Evolutionary conservation across 2,888 invertebrate genomes (phyloP).

Genomic region (Microctonus brassicae): DNA sequence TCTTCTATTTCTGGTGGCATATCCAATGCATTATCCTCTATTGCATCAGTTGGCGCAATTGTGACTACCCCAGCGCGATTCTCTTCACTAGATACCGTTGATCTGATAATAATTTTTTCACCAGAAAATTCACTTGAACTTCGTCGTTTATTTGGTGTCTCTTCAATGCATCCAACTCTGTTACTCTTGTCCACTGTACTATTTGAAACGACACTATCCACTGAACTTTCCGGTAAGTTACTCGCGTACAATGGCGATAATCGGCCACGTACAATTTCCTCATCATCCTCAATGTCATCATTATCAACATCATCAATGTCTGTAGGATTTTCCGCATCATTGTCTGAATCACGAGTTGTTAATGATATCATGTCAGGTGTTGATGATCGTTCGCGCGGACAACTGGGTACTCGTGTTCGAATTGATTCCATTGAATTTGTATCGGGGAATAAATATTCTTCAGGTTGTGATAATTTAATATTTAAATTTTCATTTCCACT

Average conservation of each 20-base stretch:
- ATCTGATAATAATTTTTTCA: conserved; percentile 59
- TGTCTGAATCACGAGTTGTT: conserved; percentile 45
- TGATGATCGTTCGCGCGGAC: conserved; percentile 48
- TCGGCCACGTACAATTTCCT: conserved; percentile 51
- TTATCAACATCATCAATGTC: conserved; percentile 41
- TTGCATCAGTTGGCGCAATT: conserved; percentile 62
- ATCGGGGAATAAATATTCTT: conserved; percentile 17
- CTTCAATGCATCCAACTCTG: conserved; percentile 10
- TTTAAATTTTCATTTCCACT: background rate
- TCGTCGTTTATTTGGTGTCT: conserved; percentile 29
- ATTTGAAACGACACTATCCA: conserved; percentile 48
- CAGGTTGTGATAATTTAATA: conserved; percentile 7
- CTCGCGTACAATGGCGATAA: conserved; percentile 61
- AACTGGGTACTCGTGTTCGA: conserved; percentile 33
- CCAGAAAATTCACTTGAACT: conserved; percentile 54
- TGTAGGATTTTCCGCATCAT: conserved; percentile 38
- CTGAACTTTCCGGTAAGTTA: conserved; percentile 57
- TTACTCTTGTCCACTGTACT: conserved; percentile 38
- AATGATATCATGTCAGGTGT: conserved; percentile 48
- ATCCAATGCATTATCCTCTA: conserved; percentile 65
- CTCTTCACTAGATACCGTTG: conserved; percentile 51
- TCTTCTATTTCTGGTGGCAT: conserved; percentile 53
- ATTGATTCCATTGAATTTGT: conserved; percentile 37
- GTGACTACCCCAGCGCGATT: conserved; percentile 58
- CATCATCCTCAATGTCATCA: conserved; percentile 49